Base-by-base conservation (phyloP, 2,888 invertebrate species). In the Mythimna pallens region DNA sequence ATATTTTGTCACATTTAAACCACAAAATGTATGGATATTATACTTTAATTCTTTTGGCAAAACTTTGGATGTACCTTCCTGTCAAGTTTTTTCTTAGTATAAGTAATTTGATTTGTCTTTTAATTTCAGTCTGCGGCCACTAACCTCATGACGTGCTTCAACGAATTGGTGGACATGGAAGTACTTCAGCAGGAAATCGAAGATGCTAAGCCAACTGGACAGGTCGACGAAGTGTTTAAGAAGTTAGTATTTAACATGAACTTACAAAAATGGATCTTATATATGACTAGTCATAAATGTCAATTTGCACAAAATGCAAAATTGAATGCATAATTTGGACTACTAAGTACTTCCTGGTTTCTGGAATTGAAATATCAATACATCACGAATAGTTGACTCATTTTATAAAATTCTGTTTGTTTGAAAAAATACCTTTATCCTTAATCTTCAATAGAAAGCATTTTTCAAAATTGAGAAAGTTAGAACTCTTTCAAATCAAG, bases 141-240 rank as follows among this genome's bases (percentile, higher is more conserved):
- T 0, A 89, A 87, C 0, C 90, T 98, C 0, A 89, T 92, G 65
- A 90, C 93, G 0, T 98, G 98, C 87, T 80, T 98, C 1, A 92
- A 94, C 17, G 67, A 75, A 0, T 93, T 98, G 40, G 94, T 98
- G 0, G 97, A 98, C 88, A 88, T 94, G 17, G 96, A 96, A 0
- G 89, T 93, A 20, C 90, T 98, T 34, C 94, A 97, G 80, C 89
- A 95, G 6, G 98, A 98, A 89, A 97, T 98, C 59, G 97, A 98
- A 65, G 93, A 94, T 5, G 97, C 98, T 0, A 97, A 97, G 87
- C 97, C 98, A 0, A 97, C 95, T 7, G 98, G 98, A 0, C 97
- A 97, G 82, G 94, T 98, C 54, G 98, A 98, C 87, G 96, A 96
- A 36, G 98, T 98, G 0, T 98, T 98, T 86, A 97, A 97, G 87